These are phyloP conservation scores for Tylochromis polylepis DNA, from an alignment of 2,113 vertebrate species.

Conservation along the genomic window DNA sequence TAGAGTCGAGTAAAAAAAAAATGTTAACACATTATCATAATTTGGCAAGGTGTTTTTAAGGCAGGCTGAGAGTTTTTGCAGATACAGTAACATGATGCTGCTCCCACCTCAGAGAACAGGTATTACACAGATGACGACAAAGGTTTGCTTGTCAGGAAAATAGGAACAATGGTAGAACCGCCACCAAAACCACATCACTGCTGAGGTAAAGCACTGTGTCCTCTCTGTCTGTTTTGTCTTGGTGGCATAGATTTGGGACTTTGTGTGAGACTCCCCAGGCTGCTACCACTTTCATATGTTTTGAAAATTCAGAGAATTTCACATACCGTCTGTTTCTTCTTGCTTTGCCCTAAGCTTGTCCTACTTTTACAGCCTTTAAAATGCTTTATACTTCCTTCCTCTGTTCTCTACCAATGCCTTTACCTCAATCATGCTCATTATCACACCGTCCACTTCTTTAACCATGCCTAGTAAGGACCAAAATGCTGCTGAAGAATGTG, in stretches of 20 bases:
- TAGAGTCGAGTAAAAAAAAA: background rate
- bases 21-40: background rate
- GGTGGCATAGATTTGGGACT: background rate
- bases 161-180: background rate
- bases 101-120: background rate
- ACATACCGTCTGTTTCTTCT: rapidly evolving
- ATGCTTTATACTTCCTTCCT: background rate
- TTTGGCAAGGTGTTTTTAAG: background rate
- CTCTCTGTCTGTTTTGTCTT: background rate
- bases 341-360: background rate
- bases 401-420: background rate
- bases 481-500: background rate
- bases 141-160: background rate
- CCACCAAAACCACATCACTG: background rate
- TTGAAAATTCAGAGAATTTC: background rate
- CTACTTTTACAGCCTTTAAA: background rate
- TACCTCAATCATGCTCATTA: background rate
- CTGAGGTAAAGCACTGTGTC: background rate
- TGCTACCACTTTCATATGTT: background rate
- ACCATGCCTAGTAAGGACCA: background rate
- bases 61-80: rapidly evolving
- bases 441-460: background rate
- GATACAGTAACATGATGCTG: background rate
- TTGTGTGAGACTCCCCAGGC: background rate
- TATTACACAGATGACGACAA: background rate